Evolutionary conservation across 2,888 invertebrate genomes (phyloP), one percentile per base, ranked within the genome.

Genomic region (Syrphus vitripennis): DNA sequence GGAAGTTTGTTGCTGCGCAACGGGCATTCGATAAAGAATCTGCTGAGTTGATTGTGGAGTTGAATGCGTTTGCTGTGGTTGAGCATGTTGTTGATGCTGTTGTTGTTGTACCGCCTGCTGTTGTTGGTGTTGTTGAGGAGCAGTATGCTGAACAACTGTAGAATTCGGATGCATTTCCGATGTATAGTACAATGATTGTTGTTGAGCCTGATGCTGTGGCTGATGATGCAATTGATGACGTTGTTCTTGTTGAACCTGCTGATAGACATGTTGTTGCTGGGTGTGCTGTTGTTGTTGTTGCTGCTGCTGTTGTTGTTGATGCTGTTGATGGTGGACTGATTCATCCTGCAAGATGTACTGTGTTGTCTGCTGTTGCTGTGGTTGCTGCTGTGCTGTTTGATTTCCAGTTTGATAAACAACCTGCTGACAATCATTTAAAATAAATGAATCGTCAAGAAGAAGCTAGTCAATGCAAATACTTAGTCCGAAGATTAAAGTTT

Each of bases 351-450:
- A 57, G 26, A 89, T 57, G 70, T 88, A 87, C 74, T 89, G 74
- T 34, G 89, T 84, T 77, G 88, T 74, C 78, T 88, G 89, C 29
- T 89, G 90, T 45, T 89, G 88, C 19, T 89, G 89, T 71, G 65
- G 83, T 48, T 91, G 86, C 53, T 91, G 82, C 12, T 76, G 82
- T 31, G 67, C 90, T 0, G 89, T 88, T 12, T 89, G 88, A 10
- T 89, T 88, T 7, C 90, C 76, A 10, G 92, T 90, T 77, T 92
- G 92, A 77, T 92, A 92, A 5, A 92, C 91, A 65, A 94, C 92
- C 89, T 93, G 93, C 88, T 93, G 93, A 75, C 89, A 90, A 55
- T 93, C 93, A 88, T 93, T 93, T 24, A 93, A 90, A 70, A 93
- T 91, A 89, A 93, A 91, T 67, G 93, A 91, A 88, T 91, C 91